Evolutionary conservation across 2,888 invertebrate species (phyloP).

Genomic region (Lymantria dispar): DNA sequence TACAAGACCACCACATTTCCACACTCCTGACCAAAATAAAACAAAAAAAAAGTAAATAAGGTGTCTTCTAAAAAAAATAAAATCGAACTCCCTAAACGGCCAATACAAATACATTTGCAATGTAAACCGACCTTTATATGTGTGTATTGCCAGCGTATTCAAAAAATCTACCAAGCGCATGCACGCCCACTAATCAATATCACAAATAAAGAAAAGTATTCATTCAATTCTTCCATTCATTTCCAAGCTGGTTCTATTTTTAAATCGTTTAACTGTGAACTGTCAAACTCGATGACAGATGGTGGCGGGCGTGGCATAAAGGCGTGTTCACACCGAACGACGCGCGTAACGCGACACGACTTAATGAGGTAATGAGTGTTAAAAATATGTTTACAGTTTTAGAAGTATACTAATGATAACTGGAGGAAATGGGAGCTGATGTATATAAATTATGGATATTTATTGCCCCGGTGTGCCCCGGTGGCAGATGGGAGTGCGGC

Average conservation of each 20-base stretch:
- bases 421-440: background rate
- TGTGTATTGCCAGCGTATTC: too few species aligned
- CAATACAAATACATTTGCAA: too few species aligned
- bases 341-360: slow-evolving; percentile 8
- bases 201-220: slow-evolving; percentile 8
- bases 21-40: too few species aligned
- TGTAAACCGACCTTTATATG: too few species aligned
- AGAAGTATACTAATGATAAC: slow-evolving; percentile 5
- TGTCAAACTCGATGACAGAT: slow-evolving; percentile 79
- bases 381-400: slow-evolving; percentile 14
- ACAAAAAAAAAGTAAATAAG: too few species aligned
- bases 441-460: background rate
- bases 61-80: too few species aligned
- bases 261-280: slow-evolving; percentile 69
- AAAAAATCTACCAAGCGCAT: background rate
- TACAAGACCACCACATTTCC: too few species aligned
- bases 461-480: background rate
- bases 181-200: background rate
- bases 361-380: slow-evolving; percentile 11
- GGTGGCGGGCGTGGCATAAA: slow-evolving; percentile 50
- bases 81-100: too few species aligned
- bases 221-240: slow-evolving; percentile 11
- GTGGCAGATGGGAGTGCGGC: background rate
- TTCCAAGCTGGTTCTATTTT: slow-evolving; percentile 58
- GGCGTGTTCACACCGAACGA: slow-evolving; percentile 15